phyloP scores from a whole-genome alignment of 2,888 invertebrate species.

The Lordiphosa andalusiaca region DNA sequence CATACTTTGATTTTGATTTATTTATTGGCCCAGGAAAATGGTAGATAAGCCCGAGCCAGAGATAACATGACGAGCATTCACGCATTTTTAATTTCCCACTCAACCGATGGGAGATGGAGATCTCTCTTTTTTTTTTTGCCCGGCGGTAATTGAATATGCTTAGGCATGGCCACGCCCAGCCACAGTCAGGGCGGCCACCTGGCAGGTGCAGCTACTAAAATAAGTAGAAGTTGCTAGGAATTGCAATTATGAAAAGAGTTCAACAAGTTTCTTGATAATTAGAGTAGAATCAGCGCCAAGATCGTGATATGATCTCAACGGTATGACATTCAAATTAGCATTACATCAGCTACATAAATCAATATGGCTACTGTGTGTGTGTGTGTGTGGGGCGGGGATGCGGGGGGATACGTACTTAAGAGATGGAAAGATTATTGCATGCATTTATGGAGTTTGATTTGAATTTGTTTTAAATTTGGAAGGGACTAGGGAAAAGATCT shows the following conservation, averaged over 20 bases:
- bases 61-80: slow-evolving; percentile 68
- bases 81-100: slow-evolving; percentile 61
- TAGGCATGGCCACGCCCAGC: slow-evolving; percentile 34
- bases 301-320: slow-evolving; percentile 41
- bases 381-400: not conserved
- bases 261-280: slow-evolving; percentile 1
- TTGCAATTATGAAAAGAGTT: slow-evolving; percentile 31
- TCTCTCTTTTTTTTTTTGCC: slow-evolving; percentile 21
- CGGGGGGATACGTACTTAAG: too few species aligned
- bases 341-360: slow-evolving; percentile 54
- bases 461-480: too few species aligned
- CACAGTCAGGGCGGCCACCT: not conserved
- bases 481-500: too few species aligned
- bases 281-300: not conserved
- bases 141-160: slow-evolving; percentile 67
- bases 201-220: slow-evolving; percentile 4
- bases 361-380: slow-evolving; percentile 1
- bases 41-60: slow-evolving; percentile 31
- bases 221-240: slow-evolving; percentile 45
- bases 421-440: too few species aligned
- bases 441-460: too few species aligned
- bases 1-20: slow-evolving; percentile 70
- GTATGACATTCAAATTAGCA: slow-evolving; percentile 60
- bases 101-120: slow-evolving; percentile 33
- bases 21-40: slow-evolving; percentile 24